Base-by-base conservation (phyloP, 2,797 vertebrate species). In the Lutjanus argentimaculatus region DNA sequence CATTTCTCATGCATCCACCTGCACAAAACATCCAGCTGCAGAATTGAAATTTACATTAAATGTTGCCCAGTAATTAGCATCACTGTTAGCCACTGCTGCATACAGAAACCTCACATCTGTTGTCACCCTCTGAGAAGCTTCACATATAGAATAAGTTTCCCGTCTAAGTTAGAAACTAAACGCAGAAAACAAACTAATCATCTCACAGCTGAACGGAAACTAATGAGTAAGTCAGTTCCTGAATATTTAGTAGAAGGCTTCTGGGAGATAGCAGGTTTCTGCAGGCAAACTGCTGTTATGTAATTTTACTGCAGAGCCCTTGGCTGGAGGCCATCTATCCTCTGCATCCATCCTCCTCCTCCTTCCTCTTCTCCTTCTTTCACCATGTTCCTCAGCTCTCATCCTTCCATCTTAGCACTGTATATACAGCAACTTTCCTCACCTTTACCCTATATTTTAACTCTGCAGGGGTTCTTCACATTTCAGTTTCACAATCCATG, bases 251-350 rank as follows among this genome's bases (percentile, higher is more conserved):
- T 56, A 1, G 8, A 15, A 12, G 0, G 79, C 19, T 71, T 82
- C 22, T 22, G 51, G 74, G 58, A 82, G 68, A 85, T 42, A 61
- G 75, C 53, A 45, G 87, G 59, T 82, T 91, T 81, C 89, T 89
- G 89, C 90, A 86, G 90, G 91, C 90, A 19, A 81, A 77, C 66
- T 19, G 58, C 74, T 86, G 88, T 94, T 94, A 94, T 89, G 89
- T 90, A 93, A 93, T 80, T 91, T 87, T 86, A 86, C 92, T 92
- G 93, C 92, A 94, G 90, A 93, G 93, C 79, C 84, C 70, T 88
- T 94, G 93, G 93, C 92, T 89, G 80, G 85, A 89, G 92, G 92
- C 92, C 92, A 93, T 88, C 75, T 70, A 84, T 88, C 76, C 83
- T 88, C 91, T 85, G 84, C 91, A 85, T 89, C 86, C 85, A 68